phyloP scores from a whole-genome alignment of 2,888 invertebrate species.

The Perithous albicinctus region DNA sequence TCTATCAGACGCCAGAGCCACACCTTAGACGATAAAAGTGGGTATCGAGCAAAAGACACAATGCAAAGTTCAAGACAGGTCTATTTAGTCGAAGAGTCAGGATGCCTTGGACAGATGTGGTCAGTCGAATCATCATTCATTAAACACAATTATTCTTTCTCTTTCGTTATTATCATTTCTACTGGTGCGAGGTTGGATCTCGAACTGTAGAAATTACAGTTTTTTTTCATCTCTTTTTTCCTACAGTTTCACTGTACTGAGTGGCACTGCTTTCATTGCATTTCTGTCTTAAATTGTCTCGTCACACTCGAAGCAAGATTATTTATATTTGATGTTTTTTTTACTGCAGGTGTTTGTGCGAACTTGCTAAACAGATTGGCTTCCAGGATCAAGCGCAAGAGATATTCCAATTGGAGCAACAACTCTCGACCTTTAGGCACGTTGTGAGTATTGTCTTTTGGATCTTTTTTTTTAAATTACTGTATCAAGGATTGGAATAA shows the following conservation, averaged over 20 bases:
- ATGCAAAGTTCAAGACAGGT: conserved; percentile 80
- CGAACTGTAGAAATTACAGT: not conserved
- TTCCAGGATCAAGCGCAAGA: conserved; percentile 94
- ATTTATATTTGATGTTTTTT: not conserved
- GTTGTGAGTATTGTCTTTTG: conserved; percentile 88
- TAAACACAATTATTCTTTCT: conserved; percentile 39
- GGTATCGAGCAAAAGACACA: conserved; percentile 79
- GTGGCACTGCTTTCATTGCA: conserved; percentile 20
- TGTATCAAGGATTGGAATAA: not conserved
- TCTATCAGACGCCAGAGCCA: conserved; percentile 78
- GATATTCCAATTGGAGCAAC: conserved; percentile 93
- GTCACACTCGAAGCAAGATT: not conserved
- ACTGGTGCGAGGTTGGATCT: not conserved
- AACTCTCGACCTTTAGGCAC: conserved; percentile 95
- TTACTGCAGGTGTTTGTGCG: conserved; percentile 92
- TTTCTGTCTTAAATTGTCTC: not conserved
- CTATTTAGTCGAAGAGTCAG: conserved; percentile 82
- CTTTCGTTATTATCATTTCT: conserved; percentile 51
- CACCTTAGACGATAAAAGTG: conserved; percentile 79
- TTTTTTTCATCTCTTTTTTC: too few species aligned
- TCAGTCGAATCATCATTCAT: conserved; percentile 77
- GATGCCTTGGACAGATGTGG: conserved; percentile 82
- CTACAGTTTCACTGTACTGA: conserved; percentile 2
- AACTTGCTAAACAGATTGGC: conserved; percentile 97
- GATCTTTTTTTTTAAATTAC: not conserved